Base-by-base conservation (phyloP, 2,797 vertebrate genomes). In the Onychomys torridus region DNA sequence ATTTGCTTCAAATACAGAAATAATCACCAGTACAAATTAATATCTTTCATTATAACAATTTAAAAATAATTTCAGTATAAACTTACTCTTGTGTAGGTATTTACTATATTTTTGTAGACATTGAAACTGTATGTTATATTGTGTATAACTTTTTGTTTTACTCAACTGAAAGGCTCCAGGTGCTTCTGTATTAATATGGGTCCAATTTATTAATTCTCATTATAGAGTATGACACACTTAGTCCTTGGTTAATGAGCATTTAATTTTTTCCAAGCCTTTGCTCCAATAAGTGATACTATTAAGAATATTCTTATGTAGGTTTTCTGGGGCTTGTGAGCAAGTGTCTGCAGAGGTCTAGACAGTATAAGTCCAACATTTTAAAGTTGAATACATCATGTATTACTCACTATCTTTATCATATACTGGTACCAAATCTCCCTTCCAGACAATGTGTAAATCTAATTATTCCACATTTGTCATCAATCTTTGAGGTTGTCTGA, bases 41-140 rank as follows among this genome's bases (percentile, higher is more conserved):
- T 71, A 12, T 59, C 37, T 95, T 71, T 93, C 11, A 82, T 57
- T 40, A 61, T 71, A 71, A 71, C 37, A 37, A 34, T 40, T 95
- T 94, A 59, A 67, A 92, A 93, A 57, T 63, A 43, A 19, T 89
- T 89, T 91, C 37, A 67, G 21, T 81, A 82, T 23, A 91, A 37
- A 87, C 81, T 14, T 87, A 46, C 91, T 55, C n/a, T 65, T 83
- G 4, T 14, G 32, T 40, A 34, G 67, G 9, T 40, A 1, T 46
- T 90, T 40, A 75, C 12, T n/a, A 37, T 43, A 88, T 59, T 94
- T 59, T 79, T 90, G 55, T 69, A 57, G 37, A 90, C 49, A 91
- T 95, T 78, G 52, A 89, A 90, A 90, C 29, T 59, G 23, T 61
- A 63, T 81, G 27, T 73, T 61, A n/a, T 77, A 27, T 8, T 59